Base-by-base conservation (phyloP, 2,888 invertebrate genomes). In the Phytoseiulus persimilis region DNA sequence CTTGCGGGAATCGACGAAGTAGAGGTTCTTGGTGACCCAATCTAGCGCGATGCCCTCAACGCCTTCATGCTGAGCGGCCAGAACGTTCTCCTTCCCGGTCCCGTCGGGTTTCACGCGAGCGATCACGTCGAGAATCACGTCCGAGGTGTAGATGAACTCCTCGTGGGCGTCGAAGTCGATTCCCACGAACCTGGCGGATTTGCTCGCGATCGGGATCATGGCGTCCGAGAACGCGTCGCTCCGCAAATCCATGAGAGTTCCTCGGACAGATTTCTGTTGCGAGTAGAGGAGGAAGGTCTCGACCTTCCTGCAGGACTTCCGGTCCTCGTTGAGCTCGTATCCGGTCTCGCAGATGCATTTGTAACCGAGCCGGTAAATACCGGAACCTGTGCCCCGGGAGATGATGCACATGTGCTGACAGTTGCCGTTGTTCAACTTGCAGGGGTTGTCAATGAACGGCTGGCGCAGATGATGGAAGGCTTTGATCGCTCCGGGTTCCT, bases 41-140 rank as follows among this genome's bases (percentile, higher is more conserved):
- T 98, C 98, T 0, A 98, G 96, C 0, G 98, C 97, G 90, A 98
- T 93, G 0, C 98, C 98, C 93, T 98, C 98, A 0, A 98, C 98
- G 0, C 98, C 98, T 93, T 98, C 98, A 92, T 98, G 98, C 92
- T 98, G 98, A 0, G 97, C 97, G 0, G 98, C 97, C 83, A 98
- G 93, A 0, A 98, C 97, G 90, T 97, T 97, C 93, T 97, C 97
- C 39, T 91, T 91, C 92, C 93, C 93, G 84, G 93, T 93, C 91
- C 94, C 94, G 92, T 93, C 93, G 39, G 92, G 92, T 90, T 93
- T 93, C 83, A 93, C 93, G 90, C 94, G 92, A 92, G 97, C 97
- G 91, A 98, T 98, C 0, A 98, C 98, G 92, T 98, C 97, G 93
- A 98, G 96, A 32, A 98, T 94, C 0, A 99, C 98, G 92, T 99